Evolutionary conservation across 1,140 invertebrate genomes (phyloP), one percentile per base, ranked within the genome.

Genomic region (Lepidurus packardi): DNA sequence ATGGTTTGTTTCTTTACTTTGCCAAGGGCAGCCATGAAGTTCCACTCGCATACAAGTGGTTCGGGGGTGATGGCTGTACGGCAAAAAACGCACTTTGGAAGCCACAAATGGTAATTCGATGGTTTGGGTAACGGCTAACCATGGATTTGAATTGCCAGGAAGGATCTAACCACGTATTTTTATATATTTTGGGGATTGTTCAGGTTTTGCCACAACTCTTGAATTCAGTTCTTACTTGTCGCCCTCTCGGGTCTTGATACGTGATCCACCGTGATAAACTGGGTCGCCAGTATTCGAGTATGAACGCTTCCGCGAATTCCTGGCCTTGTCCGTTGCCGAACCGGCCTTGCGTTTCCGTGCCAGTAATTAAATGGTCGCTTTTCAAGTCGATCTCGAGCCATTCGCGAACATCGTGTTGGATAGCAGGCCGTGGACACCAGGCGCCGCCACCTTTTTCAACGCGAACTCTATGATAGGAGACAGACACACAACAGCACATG

Each of bases 31-130:
- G 16, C 93, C 93, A 81, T 92, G 91, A 10, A 95, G 81, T 85
- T 96, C 94, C 13, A 95, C 91, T 75, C 94, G 84, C 90, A 96
- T 92, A 86, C 94, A 96, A 65, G 95, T 92, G 0, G 93, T 95
- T 44, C 94, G 87, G 5, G 90, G 88, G 82, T 94, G 92, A 65
- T 92, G 89, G 82, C 92, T 93, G 87, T 93, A 93, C 9, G 94
- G 94, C 73, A 95, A 86, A 83, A 96, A 91, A 25, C 94, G 89
- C 41, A 96, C 88, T 83, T 91, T 90, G 74, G 89, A 90, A 7
- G 92, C 93, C 85, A 93, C 91, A 76, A 94, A 89, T 41, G 93
- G 91, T 41, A 91, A 91, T 78, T 92, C 90, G 81, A 96, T 85
- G 75, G 90, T 88, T 82, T 92, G 90, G 81, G 91, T 90, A 77